A percentile compares a stretch with the other conserved stretches of the same genome.
Conservation (phyloP, 2,113 vertebrate genomes). For the Spea bombifrons region DNA sequence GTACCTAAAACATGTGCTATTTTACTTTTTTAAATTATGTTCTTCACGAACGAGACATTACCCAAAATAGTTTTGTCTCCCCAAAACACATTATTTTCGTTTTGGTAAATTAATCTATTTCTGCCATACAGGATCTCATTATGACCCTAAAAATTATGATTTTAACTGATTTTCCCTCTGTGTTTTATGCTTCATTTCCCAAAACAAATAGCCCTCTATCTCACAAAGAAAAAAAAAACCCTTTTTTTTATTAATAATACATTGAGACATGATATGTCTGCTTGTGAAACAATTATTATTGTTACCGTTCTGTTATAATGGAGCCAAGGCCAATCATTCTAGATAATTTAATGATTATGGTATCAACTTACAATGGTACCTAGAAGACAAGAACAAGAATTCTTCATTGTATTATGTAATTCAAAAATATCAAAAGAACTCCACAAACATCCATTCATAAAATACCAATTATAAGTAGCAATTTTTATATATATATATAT, state of each 20-base stretch:
- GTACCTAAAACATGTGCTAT: too few relatives aligned
- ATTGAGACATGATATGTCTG: slow-evolving; percentile 42
- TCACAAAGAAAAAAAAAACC: slow-evolving; percentile 41
- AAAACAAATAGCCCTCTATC: slow-evolving; percentile 46
- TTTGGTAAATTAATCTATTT: background rate
- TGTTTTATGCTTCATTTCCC: slow-evolving; percentile 40
- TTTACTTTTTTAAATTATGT: too few relatives aligned
- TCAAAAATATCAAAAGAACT: background rate
- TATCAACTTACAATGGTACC: slow-evolving; percentile 33
- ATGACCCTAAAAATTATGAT: slow-evolving; percentile 29
- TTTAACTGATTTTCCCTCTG: slow-evolving; percentile 36
- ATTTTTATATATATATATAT: too few relatives aligned
- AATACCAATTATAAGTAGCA: background rate
- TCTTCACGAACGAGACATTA: too few relatives aligned
- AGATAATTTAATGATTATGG: slow-evolving; percentile 35
- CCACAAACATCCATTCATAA: slow-evolving; percentile 8
- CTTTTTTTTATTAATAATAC: slow-evolving; percentile 45
- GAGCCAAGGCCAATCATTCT: slow-evolving; percentile 35
- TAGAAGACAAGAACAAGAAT: slow-evolving; percentile 5
- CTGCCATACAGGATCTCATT: slow-evolving; percentile 33
- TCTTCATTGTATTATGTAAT: slow-evolving; percentile 1
- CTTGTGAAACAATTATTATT: slow-evolving; percentile 36
- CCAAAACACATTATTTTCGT: too few relatives aligned
- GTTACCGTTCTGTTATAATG: slow-evolving; percentile 36
- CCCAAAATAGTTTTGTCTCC: too few relatives aligned